Conservation (phyloP, 1,140 invertebrate species). For the Limonius californicus region DNA sequence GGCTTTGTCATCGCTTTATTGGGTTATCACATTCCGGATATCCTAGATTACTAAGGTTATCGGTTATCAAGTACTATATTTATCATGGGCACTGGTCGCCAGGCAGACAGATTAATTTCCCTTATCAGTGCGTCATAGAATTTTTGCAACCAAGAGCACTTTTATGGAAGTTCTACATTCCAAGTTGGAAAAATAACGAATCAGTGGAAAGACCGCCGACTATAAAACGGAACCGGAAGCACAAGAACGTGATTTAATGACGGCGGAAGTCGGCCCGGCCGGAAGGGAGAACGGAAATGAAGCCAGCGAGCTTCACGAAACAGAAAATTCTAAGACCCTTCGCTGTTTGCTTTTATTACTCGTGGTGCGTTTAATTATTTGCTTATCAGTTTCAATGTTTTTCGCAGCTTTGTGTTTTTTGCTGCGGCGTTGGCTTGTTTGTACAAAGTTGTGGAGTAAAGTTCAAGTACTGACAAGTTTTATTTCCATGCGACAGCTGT, state of each 20-base stretch:
- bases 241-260: constrained; percentile 11
- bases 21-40: constrained; percentile 9
- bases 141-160: not conserved
- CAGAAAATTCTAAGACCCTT: constrained; percentile 8
- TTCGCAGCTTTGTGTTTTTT: too few species aligned
- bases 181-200: not conserved
- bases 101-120: not conserved
- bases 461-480: not conserved
- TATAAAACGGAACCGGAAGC: constrained; percentile 8
- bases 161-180: not conserved
- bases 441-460: not conserved
- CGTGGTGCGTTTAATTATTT: not conserved
- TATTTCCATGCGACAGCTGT: not conserved
- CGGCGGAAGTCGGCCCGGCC: constrained; percentile 11
- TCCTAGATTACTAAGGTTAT: constrained; percentile 12
- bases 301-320: not conserved
- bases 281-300: constrained; percentile 14
- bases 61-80: not conserved
- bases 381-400: constrained; percentile 5
- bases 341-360: not conserved
- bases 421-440: not conserved
- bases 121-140: not conserved
- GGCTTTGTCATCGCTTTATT: not conserved
- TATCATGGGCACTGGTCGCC: not conserved
- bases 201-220: not conserved